These are phyloP conservation scores for Apis laboriosa DNA, from an alignment of 1,140 invertebrate genomes.

Conservation along the genomic window DNA sequence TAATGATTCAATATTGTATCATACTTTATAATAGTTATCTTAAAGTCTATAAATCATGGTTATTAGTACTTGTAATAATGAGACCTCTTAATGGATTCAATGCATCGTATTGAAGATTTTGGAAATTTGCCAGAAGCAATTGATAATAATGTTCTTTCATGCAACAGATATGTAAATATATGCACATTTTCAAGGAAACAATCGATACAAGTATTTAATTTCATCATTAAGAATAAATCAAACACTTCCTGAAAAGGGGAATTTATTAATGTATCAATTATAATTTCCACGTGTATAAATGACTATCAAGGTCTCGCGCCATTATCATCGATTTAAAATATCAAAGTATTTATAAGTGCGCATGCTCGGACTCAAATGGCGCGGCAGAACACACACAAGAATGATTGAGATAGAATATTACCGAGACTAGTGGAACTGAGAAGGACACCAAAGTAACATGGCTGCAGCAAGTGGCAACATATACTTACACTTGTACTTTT, in stretches of 20 bases:
- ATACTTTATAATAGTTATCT: not conserved
- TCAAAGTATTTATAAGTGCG: not conserved
- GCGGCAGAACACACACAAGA: not conserved
- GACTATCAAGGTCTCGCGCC: conserved; percentile 51
- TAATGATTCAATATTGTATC: not conserved
- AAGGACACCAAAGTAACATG: conserved; percentile 28
- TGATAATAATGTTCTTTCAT: not conserved
- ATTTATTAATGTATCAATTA: conserved; percentile 38
- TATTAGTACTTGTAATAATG: not conserved
- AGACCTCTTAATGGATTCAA: not conserved
- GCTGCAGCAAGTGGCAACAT: conserved; percentile 6
- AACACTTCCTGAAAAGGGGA: conserved; percentile 26
- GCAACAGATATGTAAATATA: not conserved
- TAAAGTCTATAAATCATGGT: not conserved
- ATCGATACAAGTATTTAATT: not conserved
- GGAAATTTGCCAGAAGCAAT: not conserved
- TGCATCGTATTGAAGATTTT: not conserved
- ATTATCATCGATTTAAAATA: conserved; percentile 48
- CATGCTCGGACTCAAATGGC: conserved; percentile 1
- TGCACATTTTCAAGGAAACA: not conserved
- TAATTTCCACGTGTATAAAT: conserved; percentile 25
- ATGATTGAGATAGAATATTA: not conserved
- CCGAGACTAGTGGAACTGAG: not conserved
- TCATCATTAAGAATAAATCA: conserved; percentile 14
- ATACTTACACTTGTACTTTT: conserved; percentile 79